A percentile compares a stretch with the other conserved stretches of the same genome.
These are phyloP conservation scores for Dallia pectoralis DNA, from an alignment of 2,797 vertebrate genomes.

Conservation along the genomic window DNA sequence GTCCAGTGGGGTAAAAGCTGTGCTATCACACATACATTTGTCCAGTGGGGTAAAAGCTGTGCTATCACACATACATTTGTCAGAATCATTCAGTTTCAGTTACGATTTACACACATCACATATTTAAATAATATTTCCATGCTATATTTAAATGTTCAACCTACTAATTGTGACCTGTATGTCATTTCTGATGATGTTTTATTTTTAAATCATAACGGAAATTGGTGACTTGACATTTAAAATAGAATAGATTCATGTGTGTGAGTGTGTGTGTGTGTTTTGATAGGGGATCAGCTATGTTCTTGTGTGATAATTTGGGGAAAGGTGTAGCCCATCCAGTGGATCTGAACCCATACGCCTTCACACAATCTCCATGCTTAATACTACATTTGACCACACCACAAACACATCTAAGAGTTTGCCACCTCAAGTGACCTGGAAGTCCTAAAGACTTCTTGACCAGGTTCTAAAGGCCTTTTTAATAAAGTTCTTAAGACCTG, in stretches of 20 bases:
- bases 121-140: background rate
- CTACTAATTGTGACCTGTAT: too few relatives aligned
- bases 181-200: too few relatives aligned
- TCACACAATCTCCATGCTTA: conserved; percentile 7
- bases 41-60: too few relatives aligned
- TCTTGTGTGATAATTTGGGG: conserved; percentile 24
- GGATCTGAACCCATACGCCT: conserved; percentile 12
- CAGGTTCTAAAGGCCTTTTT: too few relatives aligned
- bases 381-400: conserved; percentile 43
- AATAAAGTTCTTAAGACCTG: too few relatives aligned
- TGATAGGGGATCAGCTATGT: background rate
- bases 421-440: conserved; percentile 26
- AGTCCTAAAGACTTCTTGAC: background rate
- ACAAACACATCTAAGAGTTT: conserved; percentile 28
- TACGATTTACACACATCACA: background rate
- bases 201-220: too few relatives aligned
- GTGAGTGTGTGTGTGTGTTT: conserved; percentile 23
- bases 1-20: too few relatives aligned
- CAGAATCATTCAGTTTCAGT: background rate
- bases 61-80: background rate
- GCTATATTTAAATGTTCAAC: background rate
- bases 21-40: too few relatives aligned
- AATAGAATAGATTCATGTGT: conserved; percentile 41
- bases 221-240: conserved; percentile 43
- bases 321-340: conserved; percentile 49